phyloP scores from a whole-genome alignment of 2,113 vertebrate species.

The Stomatorhinus ivindoensis region DNA sequence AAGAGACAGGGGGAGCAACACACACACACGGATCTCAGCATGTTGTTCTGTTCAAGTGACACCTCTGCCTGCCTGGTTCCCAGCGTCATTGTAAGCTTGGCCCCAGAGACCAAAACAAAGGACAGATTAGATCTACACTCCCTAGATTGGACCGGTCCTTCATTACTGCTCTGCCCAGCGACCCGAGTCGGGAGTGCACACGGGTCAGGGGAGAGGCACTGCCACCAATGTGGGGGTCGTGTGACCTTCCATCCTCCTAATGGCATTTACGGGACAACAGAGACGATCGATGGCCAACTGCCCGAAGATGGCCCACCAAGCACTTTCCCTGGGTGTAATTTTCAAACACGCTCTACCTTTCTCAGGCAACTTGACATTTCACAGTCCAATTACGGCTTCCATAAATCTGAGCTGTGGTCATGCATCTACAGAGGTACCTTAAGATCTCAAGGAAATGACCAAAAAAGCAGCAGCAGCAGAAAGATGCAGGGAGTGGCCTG shows the following conservation, averaged over 20 bases:
- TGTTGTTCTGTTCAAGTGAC: neutral
- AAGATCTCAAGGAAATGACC: neutral
- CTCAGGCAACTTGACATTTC: slow-evolving; percentile 34
- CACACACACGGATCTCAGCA: neutral
- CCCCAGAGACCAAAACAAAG: neutral
- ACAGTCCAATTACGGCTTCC: slow-evolving; percentile 41
- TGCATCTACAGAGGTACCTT: slow-evolving; percentile 29
- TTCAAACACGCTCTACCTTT: slow-evolving; percentile 45
- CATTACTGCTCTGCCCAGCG: neutral
- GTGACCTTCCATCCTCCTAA: neutral
- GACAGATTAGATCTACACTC: neutral
- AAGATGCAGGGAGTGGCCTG: neutral
- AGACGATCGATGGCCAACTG: slow-evolving; percentile 21
- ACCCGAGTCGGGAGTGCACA: neutral
- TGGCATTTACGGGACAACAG: neutral
- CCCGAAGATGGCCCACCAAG: slow-evolving; percentile 20
- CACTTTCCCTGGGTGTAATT: slow-evolving; percentile 31
- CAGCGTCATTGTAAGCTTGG: neutral
- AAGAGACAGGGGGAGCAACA: neutral
- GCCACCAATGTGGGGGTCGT: neutral
- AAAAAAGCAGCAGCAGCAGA: neutral
- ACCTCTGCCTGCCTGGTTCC: neutral
- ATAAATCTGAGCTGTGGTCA: slow-evolving; percentile 49
- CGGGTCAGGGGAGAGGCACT: neutral
- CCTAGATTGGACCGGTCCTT: neutral